Base-by-base conservation (phyloP, 2,888 invertebrate species). In the Amiota minor region DNA sequence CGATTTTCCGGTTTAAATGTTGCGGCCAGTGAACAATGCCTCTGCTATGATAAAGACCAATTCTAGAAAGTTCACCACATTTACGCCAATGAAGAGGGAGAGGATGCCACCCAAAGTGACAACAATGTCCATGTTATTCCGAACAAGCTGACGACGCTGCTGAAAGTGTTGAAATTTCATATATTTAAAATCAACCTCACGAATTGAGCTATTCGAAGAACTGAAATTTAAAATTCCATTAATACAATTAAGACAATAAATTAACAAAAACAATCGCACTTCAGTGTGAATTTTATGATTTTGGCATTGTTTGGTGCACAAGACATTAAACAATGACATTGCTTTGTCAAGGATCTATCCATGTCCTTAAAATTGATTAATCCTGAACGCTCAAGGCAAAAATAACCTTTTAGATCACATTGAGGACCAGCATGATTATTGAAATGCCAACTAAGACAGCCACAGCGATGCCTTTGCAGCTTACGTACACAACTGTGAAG, bases 381-480 rank as follows among this genome's bases (percentile, higher is more conserved):
- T 2, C 35, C 12, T 11, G 8, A 11, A 16, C 23, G 50, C 20
- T 72, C 72, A 9, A 72, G 47, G n/a, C 72, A 72, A 16, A 59
- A 67, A n/a, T 72, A 67, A 11, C 56, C 72, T 9, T 23, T 1
- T 2, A 72, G 59, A 14, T 23, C 23, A 23, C 72, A 72, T 12
- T 50, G 2, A 3, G 53, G 9, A n/a, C 53, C 53, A 9, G 3
- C n/a, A 9, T 53, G n/a, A 14, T 1, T 2, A 16, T 1, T 12
- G 18, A 72, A 55, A 47, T 72, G 20, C 65, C 67, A 72, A 6
- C 55, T 45, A 1, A n/a, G n/a, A 49, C 72, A 72, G 9, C 46
- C 18, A 23, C 72, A 72, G 2, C 12, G 18, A 1, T 16, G 2
- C 9, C 59, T 9, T 47, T 72, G 72, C 6, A 47, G 12, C 0